phyloP scores from a whole-genome alignment of 1,140 invertebrate genomes.

The Sesamia nonagrioides region DNA sequence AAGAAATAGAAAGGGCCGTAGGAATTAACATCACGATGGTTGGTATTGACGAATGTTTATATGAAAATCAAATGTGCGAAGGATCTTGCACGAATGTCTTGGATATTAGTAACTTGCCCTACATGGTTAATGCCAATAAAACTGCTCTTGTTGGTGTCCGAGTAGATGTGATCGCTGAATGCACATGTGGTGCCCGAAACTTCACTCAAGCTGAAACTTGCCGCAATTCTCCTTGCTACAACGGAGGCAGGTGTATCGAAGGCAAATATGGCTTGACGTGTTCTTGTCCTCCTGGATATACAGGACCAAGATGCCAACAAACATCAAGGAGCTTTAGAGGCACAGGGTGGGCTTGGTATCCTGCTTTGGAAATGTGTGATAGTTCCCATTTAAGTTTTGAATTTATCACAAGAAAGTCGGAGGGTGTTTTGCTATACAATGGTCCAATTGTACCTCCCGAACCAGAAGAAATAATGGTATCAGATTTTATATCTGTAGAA shows the following conservation, averaged over 20 bases:
- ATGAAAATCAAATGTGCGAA: slow-evolving; percentile 98
- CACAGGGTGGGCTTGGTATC: slow-evolving; percentile 98
- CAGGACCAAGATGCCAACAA: slow-evolving; percentile 98
- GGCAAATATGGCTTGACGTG: slow-evolving; percentile 95
- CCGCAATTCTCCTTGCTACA: slow-evolving; percentile 96
- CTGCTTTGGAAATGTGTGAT: slow-evolving; percentile 98
- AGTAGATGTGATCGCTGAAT: slow-evolving; percentile 96
- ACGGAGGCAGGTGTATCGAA: slow-evolving; percentile 97
- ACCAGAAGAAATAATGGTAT: slow-evolving; percentile 95
- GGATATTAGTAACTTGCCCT: slow-evolving; percentile 95
- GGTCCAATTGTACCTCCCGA: slow-evolving; percentile 98
- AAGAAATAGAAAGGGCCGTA: slow-evolving; percentile 97
- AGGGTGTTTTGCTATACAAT: slow-evolving; percentile 98
- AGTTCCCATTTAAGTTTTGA: slow-evolving; percentile 97
- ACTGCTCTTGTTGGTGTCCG: slow-evolving; percentile 97
- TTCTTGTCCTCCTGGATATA: slow-evolving; percentile 96
- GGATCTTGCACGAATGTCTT: slow-evolving; percentile 97
- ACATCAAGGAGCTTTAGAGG: slow-evolving; percentile 97
- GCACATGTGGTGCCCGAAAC: slow-evolving; percentile 96
- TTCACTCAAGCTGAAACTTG: slow-evolving; percentile 96
- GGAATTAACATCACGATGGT: slow-evolving; percentile 99
- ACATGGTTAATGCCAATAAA: slow-evolving; percentile 98
- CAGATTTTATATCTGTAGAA: slow-evolving; percentile 98
- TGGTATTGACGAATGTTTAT: slow-evolving; percentile 98
- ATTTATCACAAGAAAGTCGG: slow-evolving; percentile 96